Conservation (phyloP, 2,113 vertebrate species). For the Egretta garzetta region DNA sequence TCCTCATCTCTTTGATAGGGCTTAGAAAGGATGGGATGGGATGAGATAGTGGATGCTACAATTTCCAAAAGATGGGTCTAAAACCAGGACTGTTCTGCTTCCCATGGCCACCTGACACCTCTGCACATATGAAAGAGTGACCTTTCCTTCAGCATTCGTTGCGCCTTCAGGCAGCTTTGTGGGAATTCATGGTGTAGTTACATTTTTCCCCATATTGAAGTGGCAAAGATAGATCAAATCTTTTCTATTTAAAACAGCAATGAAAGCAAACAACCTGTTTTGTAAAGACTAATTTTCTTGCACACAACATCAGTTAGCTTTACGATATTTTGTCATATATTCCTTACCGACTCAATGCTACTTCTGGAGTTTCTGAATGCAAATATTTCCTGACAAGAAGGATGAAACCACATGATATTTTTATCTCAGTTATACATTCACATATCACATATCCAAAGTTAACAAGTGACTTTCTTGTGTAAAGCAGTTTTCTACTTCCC, state of each 20-base stretch:
- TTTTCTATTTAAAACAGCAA: not conserved
- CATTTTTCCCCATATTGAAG: not conserved
- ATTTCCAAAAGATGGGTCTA: not conserved
- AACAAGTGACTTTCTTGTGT: conserved; percentile 20
- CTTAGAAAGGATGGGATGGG: not conserved
- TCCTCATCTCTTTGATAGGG: not conserved
- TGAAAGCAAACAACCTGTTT: not conserved
- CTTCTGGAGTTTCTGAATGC: not conserved
- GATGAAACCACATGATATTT: conserved; percentile 27
- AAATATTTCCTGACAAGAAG: conserved; percentile 27
- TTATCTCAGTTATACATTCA: conserved; percentile 26
- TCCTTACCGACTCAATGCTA: not conserved
- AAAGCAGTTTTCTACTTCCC: conserved; percentile 6
- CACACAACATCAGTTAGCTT: not conserved
- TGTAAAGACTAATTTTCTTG: not conserved
- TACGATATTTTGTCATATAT: conserved; percentile 7
- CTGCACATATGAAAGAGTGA: not conserved
- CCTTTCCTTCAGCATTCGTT: not conserved
- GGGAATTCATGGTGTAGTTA: not conserved
- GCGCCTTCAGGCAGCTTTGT: not conserved
- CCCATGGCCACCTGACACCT: not conserved
- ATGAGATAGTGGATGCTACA: not conserved
- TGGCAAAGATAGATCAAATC: not conserved
- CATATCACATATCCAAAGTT: conserved; percentile 15
- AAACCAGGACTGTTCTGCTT: not conserved